Percentiles rank a stretch among this genome's conserved stretches.
phyloP scores from a whole-genome alignment of 1,140 invertebrate genomes.

The Brachystomella parvula region DNA sequence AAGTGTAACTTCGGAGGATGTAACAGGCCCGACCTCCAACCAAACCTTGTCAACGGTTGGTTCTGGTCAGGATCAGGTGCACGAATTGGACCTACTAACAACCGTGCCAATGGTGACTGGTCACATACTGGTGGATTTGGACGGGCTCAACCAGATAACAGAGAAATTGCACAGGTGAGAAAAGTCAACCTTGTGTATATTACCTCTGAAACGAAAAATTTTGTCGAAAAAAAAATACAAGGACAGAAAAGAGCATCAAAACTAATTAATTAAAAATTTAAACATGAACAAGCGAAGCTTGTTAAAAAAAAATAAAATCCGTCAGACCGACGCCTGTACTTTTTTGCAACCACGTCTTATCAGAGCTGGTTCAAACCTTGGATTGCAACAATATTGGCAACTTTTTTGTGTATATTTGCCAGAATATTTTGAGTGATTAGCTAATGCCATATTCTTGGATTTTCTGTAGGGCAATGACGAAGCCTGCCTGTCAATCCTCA shows the following conservation, averaged over 20 bases:
- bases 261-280: no score
- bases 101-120: constrained; percentile 80
- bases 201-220: no score
- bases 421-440: no score
- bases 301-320: no score
- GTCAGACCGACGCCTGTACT: no score
- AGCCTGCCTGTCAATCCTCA: constrained; percentile 77
- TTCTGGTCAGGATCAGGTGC: constrained; percentile 87
- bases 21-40: constrained; percentile 70
- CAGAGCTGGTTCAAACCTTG: no score
- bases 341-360: no score
- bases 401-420: no score
- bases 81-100: constrained; percentile 77
- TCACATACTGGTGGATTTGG: constrained; percentile 68
- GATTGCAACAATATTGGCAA: no score
- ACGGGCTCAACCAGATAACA: constrained; percentile 76
- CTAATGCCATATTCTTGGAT: constrained; percentile 13
- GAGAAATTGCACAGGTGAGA: constrained; percentile 74
- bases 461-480: constrained; percentile 68
- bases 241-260: no score
- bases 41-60: constrained; percentile 81
- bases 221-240: no score
- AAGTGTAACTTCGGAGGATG: constrained; percentile 89
- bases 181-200: not conserved
- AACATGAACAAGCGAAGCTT: no score